These are phyloP conservation scores for Amaurobius ferox DNA, from an alignment of 2,888 invertebrate genomes.

Conservation along the genomic window DNA sequence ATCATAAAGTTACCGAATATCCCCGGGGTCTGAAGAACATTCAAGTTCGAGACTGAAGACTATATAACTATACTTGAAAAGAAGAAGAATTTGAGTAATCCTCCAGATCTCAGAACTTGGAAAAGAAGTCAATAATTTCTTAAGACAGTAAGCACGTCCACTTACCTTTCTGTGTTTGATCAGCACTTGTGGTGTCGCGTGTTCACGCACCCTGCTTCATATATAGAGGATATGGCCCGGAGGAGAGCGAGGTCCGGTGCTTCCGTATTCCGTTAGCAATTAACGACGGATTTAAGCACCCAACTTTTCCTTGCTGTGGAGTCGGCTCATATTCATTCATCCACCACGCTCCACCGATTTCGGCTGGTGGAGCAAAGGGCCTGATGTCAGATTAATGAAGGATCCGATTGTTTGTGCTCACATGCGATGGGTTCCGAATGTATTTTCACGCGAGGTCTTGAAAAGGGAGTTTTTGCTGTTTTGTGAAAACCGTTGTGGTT, in stretches of 20 bases:
- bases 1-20: no score
- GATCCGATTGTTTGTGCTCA: background rate
- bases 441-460: no score
- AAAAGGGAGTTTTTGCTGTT: no score
- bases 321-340: conserved; percentile 13
- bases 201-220: conserved; percentile 19
- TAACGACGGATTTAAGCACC: conserved; percentile 10
- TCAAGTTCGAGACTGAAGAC: no score
- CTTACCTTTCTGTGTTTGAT: conserved; percentile 52
- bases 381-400: background rate
- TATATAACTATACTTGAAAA: no score
- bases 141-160: conserved; percentile 45
- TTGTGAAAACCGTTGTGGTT: background rate
- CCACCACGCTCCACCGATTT: conserved; percentile 41
- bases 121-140: no score
- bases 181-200: background rate
- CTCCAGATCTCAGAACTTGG: no score
- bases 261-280: conserved; percentile 69
- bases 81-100: no score
- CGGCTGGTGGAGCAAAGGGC: background rate
- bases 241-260: background rate
- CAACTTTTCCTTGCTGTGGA: conserved; percentile 27
- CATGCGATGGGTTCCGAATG: no score
- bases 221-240: conserved; percentile 32
- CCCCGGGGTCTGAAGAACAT: no score